Base-by-base conservation (phyloP, 2,888 invertebrate species). In the Aleiodes alternator region DNA sequence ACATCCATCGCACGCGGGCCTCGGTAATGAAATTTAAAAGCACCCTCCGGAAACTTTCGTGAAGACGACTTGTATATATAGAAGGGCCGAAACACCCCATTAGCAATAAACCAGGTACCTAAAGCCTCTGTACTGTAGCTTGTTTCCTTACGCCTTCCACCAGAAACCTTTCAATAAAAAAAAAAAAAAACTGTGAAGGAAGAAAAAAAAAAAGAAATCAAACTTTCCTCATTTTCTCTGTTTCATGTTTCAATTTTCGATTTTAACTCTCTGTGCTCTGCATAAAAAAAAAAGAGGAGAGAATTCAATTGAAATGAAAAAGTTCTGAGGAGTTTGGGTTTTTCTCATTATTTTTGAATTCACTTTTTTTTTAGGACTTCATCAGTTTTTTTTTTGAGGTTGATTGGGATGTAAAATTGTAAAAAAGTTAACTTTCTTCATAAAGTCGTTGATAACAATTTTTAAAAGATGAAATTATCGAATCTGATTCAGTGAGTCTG, bases 21-120 rank as follows among this genome's bases (percentile, higher is more conserved):
- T 70, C 81, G 82, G 82, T 82, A 84, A 84, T 87, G 86, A 87
- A 87, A 87, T 87, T 87, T 86, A 85, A 87, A 84, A 81, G 82
- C 81, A 82, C 80, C 77, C 77, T 79, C 78, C 77, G 76, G 81
- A 81, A 84, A 83, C 82, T 84, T 84, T 79, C 72, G 68, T 76
- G 71, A 78, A 78, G 72, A 72, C 29, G 68, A 12, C 14, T 66
- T 71, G 71, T 71, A 57, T 50, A 57, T 50, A 50, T 38, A 43
- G 23, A 48, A 48, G 68, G 11, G 72, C 50, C 48, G 56, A 68
- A 84, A 85, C 84, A 85, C 84, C 83, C 86, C 85, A 86, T 86
- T 86, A 86, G 84, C 85, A 84, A 86, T 86, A 86, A 86, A 86
- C 81, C 81, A 81, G 81, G 80, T 80, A 79, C 77, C 79, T 77